Percentiles rank a stretch among this genome's conserved stretches.
Conservation (phyloP, 2,113 vertebrate species). For the Menidia beryllina region DNA sequence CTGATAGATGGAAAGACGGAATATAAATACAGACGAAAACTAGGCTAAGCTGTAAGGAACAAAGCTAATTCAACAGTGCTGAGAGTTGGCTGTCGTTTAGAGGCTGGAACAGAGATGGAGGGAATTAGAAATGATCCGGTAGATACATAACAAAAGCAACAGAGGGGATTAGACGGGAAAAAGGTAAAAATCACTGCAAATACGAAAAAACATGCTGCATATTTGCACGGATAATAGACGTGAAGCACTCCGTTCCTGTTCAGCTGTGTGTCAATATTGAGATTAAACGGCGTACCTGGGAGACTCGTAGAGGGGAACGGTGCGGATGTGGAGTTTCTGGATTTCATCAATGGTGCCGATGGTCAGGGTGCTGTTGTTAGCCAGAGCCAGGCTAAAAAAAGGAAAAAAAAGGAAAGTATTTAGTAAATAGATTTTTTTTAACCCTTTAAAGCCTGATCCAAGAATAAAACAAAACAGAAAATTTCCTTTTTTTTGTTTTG, state of each 20-base stretch:
- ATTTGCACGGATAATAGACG: constrained; percentile 16
- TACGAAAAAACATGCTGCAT: background rate
- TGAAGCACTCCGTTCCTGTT: constrained; percentile 3
- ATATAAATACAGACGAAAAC: too few species aligned
- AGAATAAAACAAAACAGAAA: too few species aligned
- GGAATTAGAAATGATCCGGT: background rate
- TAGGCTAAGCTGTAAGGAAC: background rate
- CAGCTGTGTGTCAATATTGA: background rate
- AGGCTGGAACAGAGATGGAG: background rate
- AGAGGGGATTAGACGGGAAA: background rate
- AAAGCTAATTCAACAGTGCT: constrained; percentile 6
- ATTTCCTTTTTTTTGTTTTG: too few species aligned
- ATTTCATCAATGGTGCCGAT: constrained; percentile 99
- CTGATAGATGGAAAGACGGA: too few species aligned
- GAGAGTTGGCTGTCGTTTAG: constrained; percentile 8
- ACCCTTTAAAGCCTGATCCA: too few species aligned
- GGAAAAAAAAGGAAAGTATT: background rate
- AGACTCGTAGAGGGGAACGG: constrained; percentile 94
- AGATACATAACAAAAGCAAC: background rate
- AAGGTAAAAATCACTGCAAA: constrained; percentile 19
- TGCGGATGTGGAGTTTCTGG: constrained; percentile 98
- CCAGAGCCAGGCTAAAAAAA: constrained; percentile 89
- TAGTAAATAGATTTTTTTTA: too few species aligned
- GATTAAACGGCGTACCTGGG: constrained; percentile 86
- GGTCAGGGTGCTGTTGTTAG: constrained; percentile 98